Evolutionary conservation across 1,140 invertebrate species (phyloP), one percentile per base, ranked within the genome.

Genomic region (Drosophila cardini): DNA sequence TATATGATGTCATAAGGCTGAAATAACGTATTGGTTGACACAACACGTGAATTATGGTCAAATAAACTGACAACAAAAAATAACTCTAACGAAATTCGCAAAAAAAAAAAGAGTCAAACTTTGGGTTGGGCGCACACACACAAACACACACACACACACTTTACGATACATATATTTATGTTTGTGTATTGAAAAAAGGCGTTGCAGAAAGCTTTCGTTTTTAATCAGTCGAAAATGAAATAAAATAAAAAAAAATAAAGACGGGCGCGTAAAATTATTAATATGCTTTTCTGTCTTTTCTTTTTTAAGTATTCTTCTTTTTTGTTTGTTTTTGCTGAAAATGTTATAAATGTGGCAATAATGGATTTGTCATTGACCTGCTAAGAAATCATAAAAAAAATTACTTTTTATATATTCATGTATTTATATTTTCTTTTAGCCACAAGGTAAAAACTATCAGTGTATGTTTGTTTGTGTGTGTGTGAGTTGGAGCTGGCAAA

Each of bases 1-100:
- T 57, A 57, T 68, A 87, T 87, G 84, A 87, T 80, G 87, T 87
- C 83, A 87, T 86, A 80, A 16, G n/a, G 64, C 63, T 42, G 21
- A 73, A 80, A 55, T 55, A 78, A 61, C 48, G 65, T 68, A 72
- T 79, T 56, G 82, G 61, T 68, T 63, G 64, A 71, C 64, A 71
- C 64, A 77, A 81, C 84, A 89, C 83, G 84, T 87, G 79, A 86
- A 76, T 87, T 89, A 89, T 83, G 76, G 52, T 58, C 61, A 67
- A 60, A 73, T 62, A 65, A 56, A 60, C 16, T 45, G 60, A 53
- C 46, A 62, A 50, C 21, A 26, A 3, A 26, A 26, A 26, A 26
- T 26, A 74, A 63, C 72, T 48, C 42, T 63, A 55, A 55, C 34
- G 10, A 55, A 36, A 55, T 55, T 55, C 52, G 52, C 52, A 57